A percentile compares a stretch with the other conserved stretches of the same genome.
Conservation (phyloP, 2,888 invertebrate genomes). For the Rhingia campestris region DNA sequence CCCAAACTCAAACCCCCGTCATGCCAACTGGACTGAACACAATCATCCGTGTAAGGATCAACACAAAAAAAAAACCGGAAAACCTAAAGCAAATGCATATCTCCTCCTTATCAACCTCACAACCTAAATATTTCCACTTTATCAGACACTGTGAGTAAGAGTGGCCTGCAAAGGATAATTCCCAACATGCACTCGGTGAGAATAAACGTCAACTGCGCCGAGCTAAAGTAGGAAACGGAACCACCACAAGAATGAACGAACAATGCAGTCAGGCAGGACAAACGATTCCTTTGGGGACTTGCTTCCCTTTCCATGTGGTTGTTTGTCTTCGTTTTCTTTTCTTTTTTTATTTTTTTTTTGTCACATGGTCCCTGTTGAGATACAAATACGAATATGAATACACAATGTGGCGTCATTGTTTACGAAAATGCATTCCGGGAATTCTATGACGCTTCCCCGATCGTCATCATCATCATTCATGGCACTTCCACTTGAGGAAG, state of each 20-base stretch:
- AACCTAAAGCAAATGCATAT: slow-evolving; percentile 43
- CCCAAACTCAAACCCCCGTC: neutral
- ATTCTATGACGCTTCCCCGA: slow-evolving; percentile 17
- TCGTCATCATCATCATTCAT: slow-evolving; percentile 28
- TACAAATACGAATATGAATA: neutral
- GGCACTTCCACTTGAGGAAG: slow-evolving; percentile 59
- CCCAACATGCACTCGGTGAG: slow-evolving; percentile 26
- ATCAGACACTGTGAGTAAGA: slow-evolving; percentile 22
- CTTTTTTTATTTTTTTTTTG: slow-evolving; percentile 8
- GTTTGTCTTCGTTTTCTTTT: neutral
- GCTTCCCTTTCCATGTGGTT: slow-evolving; percentile 17
- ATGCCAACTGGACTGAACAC: slow-evolving; percentile 3
- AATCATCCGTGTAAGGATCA: no score
- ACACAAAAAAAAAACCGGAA: neutral
- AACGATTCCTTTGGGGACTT: slow-evolving; percentile 42
- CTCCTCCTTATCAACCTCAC: slow-evolving; percentile 57
- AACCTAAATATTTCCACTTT: slow-evolving; percentile 61
- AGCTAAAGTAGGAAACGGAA: slow-evolving; percentile 27
- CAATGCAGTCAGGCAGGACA: slow-evolving; percentile 42
- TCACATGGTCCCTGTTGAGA: slow-evolving; percentile 8
- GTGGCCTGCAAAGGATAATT: slow-evolving; percentile 5
- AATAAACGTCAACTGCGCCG: slow-evolving; percentile 23
- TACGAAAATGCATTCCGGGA: slow-evolving; percentile 35
- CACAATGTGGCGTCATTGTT: slow-evolving; percentile 40
- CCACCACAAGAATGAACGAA: slow-evolving; percentile 31